Evolutionary conservation across 2,113 vertebrate species (phyloP), one percentile per base, ranked within the genome.

Genomic region (Syngnathus floridae): DNA sequence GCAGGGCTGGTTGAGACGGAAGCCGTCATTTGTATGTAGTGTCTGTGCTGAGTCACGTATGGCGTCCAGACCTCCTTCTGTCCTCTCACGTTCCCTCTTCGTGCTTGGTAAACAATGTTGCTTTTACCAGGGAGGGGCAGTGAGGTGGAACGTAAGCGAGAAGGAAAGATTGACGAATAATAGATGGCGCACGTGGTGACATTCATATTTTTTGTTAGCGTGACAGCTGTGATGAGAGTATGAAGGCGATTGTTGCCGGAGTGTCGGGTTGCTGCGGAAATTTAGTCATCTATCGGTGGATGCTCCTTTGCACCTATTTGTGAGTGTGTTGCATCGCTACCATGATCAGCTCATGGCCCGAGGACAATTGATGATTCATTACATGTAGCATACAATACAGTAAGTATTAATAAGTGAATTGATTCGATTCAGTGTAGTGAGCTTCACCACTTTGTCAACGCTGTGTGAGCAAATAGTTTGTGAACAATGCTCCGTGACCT

Each of bases 41-140:
- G 71, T 67, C 65, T 65, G 1, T 83, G 85, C 86, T 85, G 88
- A 87, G 78, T 88, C 88, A 86, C 79, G 66, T 70, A 68, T 64
- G 67, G 78, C 62, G 70, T 60, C 36, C 74, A 68, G 85, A 88
- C 75, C 77, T 78, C 48, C 59, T 61, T 69, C 57, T 26, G 69
- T 74, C 79, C 85, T 78, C 83, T 74, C 72, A 49, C 70, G 71
- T 80, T 81, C 61, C 36, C 69, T 35, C 69, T 57, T 72, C 52
- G 69, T 46, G 66, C 71, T 65, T 64, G 48, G 82, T 88, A 86
- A 86, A 89, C 85, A 84, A 73, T 19, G 35, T 48, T 57, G 19
- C 67, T 67, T 58, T 62, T 62, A 45, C 48, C 17, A 26, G 72
- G 78, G 83, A 82, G 69, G 81, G 76, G 72, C 49, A 5, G 60